A percentile compares a stretch with the other conserved stretches of the same genome.
Conservation (phyloP, 2,888 invertebrate genomes). For the Napeogenes sylphis region DNA sequence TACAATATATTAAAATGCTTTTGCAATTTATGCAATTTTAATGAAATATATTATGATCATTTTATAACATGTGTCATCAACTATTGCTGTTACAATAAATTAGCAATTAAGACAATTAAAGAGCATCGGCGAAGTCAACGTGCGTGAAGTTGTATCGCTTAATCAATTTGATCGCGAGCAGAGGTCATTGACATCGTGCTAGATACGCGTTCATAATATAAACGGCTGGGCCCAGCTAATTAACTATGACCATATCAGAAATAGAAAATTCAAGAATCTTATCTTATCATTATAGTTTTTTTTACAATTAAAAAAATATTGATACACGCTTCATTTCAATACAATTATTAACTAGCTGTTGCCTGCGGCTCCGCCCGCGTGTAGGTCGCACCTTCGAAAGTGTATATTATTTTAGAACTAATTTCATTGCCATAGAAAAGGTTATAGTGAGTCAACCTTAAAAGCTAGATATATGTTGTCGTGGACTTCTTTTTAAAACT, state of each 20-base stretch:
- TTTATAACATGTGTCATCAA: too few relatives aligned
- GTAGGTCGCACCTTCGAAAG: too few relatives aligned
- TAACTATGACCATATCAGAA: slow-evolving; percentile 23
- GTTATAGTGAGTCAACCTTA: too few relatives aligned
- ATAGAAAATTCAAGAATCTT: slow-evolving; percentile 18
- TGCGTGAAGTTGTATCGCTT: slow-evolving; percentile 58
- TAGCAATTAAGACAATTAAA: slow-evolving; percentile 64
- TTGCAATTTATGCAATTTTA: too few relatives aligned
- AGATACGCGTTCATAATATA: slow-evolving; percentile 26
- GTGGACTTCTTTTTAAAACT: too few relatives aligned
- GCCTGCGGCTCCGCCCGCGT: too few relatives aligned
- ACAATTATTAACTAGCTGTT: too few relatives aligned
- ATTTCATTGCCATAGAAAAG: too few relatives aligned
- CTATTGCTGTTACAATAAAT: slow-evolving; percentile 8
- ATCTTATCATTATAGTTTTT: slow-evolving; percentile 15
- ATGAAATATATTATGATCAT: too few relatives aligned
- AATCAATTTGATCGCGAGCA: slow-evolving; percentile 66
- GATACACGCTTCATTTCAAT: slow-evolving; percentile 1
- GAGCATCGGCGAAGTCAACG: slow-evolving; percentile 53
- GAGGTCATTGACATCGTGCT: slow-evolving; percentile 47
- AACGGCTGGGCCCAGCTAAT: slow-evolving; percentile 36
- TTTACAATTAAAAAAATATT: slow-evolving; percentile 9
- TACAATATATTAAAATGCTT: too few relatives aligned
- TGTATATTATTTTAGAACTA: too few relatives aligned
- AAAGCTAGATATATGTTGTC: too few relatives aligned